Percentiles rank a stretch among this genome's conserved stretches.
Evolutionary conservation across 1,140 invertebrate species (phyloP).

Genomic region (Musca domestica): DNA sequence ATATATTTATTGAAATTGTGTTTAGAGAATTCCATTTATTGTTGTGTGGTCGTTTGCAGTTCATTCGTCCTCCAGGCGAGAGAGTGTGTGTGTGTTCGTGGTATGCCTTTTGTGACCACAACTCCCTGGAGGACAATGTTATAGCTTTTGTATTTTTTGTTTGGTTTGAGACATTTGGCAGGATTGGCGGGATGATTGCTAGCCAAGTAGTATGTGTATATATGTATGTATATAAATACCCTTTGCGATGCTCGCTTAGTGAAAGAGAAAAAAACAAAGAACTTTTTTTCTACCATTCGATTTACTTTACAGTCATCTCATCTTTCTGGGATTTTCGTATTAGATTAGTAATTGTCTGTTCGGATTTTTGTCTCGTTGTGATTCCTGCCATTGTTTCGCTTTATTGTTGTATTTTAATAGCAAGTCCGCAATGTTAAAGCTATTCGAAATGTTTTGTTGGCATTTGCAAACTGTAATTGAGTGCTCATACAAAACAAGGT

Average conservation of each 20-base stretch:
- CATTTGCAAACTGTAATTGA: no score
- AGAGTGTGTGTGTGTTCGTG: background rate
- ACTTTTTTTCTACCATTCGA: background rate
- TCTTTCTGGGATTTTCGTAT: conserved; percentile 6
- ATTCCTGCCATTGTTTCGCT: no score
- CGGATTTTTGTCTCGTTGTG: no score
- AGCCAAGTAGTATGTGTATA: no score
- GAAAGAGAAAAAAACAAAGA: background rate
- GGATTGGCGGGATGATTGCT: background rate
- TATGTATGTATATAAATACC: no score
- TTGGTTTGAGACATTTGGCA: background rate
- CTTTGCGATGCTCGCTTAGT: background rate
- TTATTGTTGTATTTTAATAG: no score
- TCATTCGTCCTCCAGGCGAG: background rate
- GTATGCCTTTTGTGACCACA: background rate
- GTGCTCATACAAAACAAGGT: no score
- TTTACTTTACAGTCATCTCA: conserved; percentile 3
- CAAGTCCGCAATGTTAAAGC: no score
- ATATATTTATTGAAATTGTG: conserved; percentile 18
- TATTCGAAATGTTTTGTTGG: no score
- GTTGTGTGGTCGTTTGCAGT: background rate
- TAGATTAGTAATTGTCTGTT: conserved; percentile 4
- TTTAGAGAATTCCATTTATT: conserved; percentile 2
- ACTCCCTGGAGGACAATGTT: conserved; percentile 10
- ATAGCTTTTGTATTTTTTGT: conserved; percentile 1